Percentiles rank a stretch among this genome's conserved stretches.
Evolutionary conservation across 2,797 vertebrate genomes (phyloP).

Genomic region (Poeciliopsis gracilis): DNA sequence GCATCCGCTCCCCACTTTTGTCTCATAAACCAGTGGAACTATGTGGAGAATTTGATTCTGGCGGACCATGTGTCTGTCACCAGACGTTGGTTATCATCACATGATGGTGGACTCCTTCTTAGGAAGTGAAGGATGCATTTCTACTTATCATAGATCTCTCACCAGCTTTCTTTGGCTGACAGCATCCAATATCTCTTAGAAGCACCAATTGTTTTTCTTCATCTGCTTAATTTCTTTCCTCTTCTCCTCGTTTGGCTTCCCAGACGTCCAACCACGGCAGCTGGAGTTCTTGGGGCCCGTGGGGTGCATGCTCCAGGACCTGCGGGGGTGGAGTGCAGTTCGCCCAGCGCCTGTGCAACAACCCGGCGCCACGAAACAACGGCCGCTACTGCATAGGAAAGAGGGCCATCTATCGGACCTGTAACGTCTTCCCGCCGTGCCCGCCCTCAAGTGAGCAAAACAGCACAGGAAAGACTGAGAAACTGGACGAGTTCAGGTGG

Average conservation of each 20-base stretch:
- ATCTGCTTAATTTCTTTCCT: not conserved
- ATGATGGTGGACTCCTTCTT: not conserved
- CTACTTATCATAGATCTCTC: conserved; percentile 25
- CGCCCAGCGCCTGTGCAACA: conserved; percentile 95
- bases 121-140: conserved; percentile 26
- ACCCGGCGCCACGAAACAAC: conserved; percentile 93
- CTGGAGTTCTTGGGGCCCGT: conserved; percentile 97
- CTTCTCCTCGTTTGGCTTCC: conserved; percentile 24
- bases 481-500: not conserved
- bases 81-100: conserved; percentile 34
- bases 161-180: conserved; percentile 14
- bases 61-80: conserved; percentile 41
- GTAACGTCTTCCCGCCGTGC: conserved; percentile 82
- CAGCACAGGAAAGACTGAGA: not conserved
- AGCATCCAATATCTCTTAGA: conserved; percentile 33
- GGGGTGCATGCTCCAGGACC: conserved; percentile 92
- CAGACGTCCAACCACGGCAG: conserved; percentile 96
- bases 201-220: conserved; percentile 44
- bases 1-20: conserved; percentile 27
- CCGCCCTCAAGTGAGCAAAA: conserved; percentile 81
- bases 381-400: conserved; percentile 96
- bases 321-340: conserved; percentile 96
- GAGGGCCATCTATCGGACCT: conserved; percentile 93
- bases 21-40: conserved; percentile 24
- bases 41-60: conserved; percentile 35